phyloP scores from a whole-genome alignment of 2,888 invertebrate genomes.

The Euplagia quadripunctaria region DNA sequence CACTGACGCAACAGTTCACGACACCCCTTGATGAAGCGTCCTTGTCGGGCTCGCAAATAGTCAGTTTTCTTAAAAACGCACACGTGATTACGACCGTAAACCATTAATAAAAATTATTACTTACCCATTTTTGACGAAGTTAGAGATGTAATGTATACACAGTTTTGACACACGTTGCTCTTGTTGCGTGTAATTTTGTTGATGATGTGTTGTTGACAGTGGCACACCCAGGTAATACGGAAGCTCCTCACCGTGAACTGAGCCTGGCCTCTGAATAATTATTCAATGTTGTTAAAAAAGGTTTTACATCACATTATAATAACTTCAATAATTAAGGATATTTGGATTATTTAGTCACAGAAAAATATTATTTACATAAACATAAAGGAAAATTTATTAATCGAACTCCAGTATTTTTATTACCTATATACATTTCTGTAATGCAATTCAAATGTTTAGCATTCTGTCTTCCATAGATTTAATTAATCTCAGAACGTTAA shows the following conservation, averaged over 20 bases:
- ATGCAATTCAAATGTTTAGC: background rate
- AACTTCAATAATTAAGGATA: background rate
- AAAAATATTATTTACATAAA: background rate
- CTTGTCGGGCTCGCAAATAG: too few relatives aligned
- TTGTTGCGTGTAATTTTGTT: slow-evolving; percentile 92
- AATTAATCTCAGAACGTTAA: background rate
- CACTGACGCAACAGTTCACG: too few relatives aligned
- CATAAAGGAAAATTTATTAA: background rate
- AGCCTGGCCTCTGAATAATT: slow-evolving; percentile 89
- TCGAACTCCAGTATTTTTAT: background rate
- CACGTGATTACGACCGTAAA: too few relatives aligned
- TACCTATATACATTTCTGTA: background rate
- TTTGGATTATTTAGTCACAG: background rate
- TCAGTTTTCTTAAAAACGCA: too few relatives aligned
- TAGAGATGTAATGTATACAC: slow-evolving; percentile 94
- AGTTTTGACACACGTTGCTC: slow-evolving; percentile 93
- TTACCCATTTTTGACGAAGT: slow-evolving; percentile 96
- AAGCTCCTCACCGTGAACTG: slow-evolving; percentile 95
- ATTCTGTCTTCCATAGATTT: background rate
- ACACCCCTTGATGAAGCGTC: too few relatives aligned
- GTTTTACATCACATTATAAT: background rate
- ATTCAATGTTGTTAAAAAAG: background rate
- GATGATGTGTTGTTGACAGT: slow-evolving; percentile 87
- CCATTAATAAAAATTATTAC: slow-evolving; percentile 46
- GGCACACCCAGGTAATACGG: slow-evolving; percentile 95